These are phyloP conservation scores for Phoebastria nigripes DNA, from an alignment of 2,797 vertebrate genomes.

Conservation along the genomic window DNA sequence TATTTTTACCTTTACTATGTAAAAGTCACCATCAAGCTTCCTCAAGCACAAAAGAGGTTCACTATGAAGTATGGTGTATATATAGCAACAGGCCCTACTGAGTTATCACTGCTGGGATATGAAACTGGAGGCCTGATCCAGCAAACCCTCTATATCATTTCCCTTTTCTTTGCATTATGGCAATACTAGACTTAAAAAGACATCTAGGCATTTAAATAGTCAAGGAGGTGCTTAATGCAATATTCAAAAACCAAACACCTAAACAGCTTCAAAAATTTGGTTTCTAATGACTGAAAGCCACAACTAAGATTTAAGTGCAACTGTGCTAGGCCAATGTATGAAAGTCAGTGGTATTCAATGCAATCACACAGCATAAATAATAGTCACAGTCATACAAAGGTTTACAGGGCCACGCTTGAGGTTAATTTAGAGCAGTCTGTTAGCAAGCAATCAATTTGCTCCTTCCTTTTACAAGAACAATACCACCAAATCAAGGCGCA, in stretches of 20 bases:
- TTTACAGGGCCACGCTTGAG: neutral
- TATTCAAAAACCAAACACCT: neutral
- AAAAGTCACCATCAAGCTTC: constrained; percentile 1
- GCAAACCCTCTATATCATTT: neutral
- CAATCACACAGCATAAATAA: neutral
- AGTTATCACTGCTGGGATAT: neutral
- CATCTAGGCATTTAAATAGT: neutral
- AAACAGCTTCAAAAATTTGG: neutral
- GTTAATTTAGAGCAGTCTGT: neutral
- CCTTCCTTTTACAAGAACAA: neutral
- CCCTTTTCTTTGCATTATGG: neutral
- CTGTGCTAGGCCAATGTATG: neutral
- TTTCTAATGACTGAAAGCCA: neutral
- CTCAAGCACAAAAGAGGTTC: neutral
- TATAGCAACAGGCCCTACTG: neutral
- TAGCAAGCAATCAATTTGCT: neutral
- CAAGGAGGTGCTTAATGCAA: neutral
- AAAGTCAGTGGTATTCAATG: neutral
- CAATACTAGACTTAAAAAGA: neutral
- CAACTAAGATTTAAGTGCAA: neutral
- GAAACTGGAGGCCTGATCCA: neutral
- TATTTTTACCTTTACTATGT: neutral
- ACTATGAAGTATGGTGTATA: neutral
- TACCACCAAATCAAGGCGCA: neutral
- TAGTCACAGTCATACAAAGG: neutral